phyloP scores from a whole-genome alignment of 30 jellyfish, hydroid and myxozoan species.

The Chironex yamaguchii region DNA sequence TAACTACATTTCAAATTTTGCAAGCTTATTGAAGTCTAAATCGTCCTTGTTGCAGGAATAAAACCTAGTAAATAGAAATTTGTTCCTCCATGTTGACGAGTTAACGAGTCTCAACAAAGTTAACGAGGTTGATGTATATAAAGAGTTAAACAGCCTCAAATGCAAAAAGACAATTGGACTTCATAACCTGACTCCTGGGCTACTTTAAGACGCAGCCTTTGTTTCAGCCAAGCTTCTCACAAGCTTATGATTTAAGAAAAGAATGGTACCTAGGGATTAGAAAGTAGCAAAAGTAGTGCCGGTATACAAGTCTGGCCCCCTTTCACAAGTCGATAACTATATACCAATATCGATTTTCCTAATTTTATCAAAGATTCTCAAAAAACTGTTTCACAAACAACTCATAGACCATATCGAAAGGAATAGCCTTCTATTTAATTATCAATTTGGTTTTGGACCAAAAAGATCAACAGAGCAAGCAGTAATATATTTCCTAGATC shows the following conservation, averaged over 20 bases:
- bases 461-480: neutral
- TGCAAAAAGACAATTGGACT: conserved; percentile 52
- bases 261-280: conserved; percentile 64
- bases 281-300: neutral
- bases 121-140: conserved; percentile 55
- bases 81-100: conserved; percentile 50
- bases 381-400: conserved; percentile 38
- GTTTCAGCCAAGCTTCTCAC: conserved; percentile 32
- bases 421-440: conserved; percentile 9
- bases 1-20: conserved; percentile 28
- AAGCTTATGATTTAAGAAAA: conserved; percentile 25
- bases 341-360: conserved; percentile 59
- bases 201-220: conserved; percentile 49
- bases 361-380: conserved; percentile 46
- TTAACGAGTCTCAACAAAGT: conserved; percentile 42
- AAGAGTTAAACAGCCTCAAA: conserved; percentile 33
- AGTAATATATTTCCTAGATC: conserved; percentile 6
- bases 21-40: conserved; percentile 9
- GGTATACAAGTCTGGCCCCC: conserved; percentile 36
- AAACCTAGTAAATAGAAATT: conserved; percentile 24
- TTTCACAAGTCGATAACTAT: conserved; percentile 22
- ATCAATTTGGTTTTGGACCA: conserved; percentile 51
- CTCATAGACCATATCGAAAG: conserved; percentile 44
- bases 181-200: conserved; percentile 16
- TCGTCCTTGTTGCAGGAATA: conserved; percentile 8